These are phyloP conservation scores for Zapornia atra DNA, from an alignment of 2,113 vertebrate genomes.

Conservation along the genomic window DNA sequence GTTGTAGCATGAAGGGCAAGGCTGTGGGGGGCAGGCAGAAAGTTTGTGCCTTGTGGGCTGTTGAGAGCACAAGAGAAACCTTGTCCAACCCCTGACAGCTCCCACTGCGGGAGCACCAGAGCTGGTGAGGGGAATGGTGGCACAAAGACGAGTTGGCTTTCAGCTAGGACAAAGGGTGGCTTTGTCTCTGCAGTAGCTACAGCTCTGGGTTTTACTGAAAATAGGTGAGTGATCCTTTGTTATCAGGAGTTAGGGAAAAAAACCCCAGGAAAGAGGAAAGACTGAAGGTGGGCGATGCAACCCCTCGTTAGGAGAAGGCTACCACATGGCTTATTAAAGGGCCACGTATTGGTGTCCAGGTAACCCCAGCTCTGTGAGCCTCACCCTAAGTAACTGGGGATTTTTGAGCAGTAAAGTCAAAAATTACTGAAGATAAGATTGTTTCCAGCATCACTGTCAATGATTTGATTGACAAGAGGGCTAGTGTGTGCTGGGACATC, in stretches of 20 bases:
- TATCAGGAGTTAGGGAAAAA: background rate
- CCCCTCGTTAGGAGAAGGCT: background rate
- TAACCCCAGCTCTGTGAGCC: background rate
- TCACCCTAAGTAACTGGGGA: background rate
- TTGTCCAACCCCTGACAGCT: too few species aligned
- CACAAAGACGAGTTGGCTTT: accelerated
- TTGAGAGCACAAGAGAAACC: background rate
- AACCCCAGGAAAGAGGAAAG: background rate
- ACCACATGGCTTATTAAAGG: background rate
- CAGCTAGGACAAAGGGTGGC: background rate
- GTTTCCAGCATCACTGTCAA: background rate
- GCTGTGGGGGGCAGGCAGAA: too few species aligned
- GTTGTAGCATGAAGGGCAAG: too few species aligned
- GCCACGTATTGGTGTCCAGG: background rate
- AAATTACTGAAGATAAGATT: background rate
- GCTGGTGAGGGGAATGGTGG: accelerated
- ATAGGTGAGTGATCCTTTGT: background rate
- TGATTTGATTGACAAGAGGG: background rate
- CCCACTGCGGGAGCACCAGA: accelerated
- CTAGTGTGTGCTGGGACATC: accelerated
- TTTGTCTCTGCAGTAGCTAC: background rate
- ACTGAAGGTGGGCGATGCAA: too few species aligned
- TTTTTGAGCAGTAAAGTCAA: background rate
- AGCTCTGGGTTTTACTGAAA: background rate
- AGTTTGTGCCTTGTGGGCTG: background rate